Percentiles rank a stretch among this genome's conserved stretches.
Conservation (phyloP, 2,888 invertebrate genomes). For the Hyles lineata region DNA sequence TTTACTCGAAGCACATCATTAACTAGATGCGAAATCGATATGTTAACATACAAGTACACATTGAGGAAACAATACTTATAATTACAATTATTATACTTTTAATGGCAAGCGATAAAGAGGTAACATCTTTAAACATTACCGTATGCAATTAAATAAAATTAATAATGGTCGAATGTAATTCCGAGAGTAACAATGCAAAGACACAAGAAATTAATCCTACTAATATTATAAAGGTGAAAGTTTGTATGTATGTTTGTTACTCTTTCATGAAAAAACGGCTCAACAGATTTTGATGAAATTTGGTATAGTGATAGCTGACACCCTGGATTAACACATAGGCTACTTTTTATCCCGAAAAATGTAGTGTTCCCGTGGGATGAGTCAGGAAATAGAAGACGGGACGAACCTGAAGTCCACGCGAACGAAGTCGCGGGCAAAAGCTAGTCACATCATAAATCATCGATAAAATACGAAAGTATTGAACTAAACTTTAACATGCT, state of each 20-base stretch:
- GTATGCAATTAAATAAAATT: background rate
- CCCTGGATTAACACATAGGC: too few species aligned
- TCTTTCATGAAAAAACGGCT: too few species aligned
- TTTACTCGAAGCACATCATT: background rate
- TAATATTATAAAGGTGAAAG: too few species aligned
- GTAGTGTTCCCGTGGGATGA: too few species aligned
- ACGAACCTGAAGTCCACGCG: too few species aligned
- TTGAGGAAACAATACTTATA: background rate
- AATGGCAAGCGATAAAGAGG: slow-evolving; percentile 13
- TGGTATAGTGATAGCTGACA: too few species aligned
- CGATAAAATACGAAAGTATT: background rate
- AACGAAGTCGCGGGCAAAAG: too few species aligned
- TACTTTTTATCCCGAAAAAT: too few species aligned
- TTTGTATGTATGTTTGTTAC: too few species aligned
- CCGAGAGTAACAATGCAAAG: background rate
- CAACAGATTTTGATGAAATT: too few species aligned
- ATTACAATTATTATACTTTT: background rate
- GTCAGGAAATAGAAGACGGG: too few species aligned
- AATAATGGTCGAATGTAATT: background rate
- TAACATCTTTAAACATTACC: background rate
- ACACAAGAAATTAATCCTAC: background rate
- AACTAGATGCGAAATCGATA: background rate
- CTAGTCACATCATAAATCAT: background rate
- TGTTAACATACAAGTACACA: background rate
- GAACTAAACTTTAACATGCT: too few species aligned